phyloP scores from a whole-genome alignment of 2,888 invertebrate genomes.

The Cephalotes varians region DNA sequence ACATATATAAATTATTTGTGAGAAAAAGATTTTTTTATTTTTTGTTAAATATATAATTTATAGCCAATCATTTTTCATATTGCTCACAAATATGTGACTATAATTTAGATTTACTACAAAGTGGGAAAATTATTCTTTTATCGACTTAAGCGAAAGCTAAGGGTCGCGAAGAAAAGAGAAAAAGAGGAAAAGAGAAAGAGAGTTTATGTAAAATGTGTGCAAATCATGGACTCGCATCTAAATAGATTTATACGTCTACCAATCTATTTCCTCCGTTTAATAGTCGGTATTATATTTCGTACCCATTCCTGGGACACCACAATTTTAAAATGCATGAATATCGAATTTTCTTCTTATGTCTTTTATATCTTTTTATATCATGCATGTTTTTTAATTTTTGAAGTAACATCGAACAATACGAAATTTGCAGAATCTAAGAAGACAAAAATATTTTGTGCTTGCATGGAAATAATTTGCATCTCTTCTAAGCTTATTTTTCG shows the following conservation, averaged over 20 bases:
- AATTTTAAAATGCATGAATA: conserved; percentile 81
- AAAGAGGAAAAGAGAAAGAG: background rate
- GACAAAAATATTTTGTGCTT: background rate
- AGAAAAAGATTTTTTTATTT: background rate
- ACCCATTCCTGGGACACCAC: conserved; percentile 71
- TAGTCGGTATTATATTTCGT: conserved; percentile 67
- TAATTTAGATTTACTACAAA: conserved; percentile 15
- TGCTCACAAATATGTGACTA: background rate
- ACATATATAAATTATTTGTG: background rate
- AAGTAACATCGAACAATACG: background rate
- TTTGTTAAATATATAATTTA: conserved; percentile 9
- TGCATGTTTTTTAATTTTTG: background rate
- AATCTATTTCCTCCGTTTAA: conserved; percentile 66
- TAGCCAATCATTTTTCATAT: background rate
- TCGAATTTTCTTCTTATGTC: conserved; percentile 77
- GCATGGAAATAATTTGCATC: background rate
- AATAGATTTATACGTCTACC: conserved; percentile 76
- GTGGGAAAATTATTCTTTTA: background rate
- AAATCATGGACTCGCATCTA: conserved; percentile 78
- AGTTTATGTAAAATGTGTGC: conserved; percentile 51
- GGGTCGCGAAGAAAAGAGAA: background rate
- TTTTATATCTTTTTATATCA: conserved; percentile 52
- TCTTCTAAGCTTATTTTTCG: background rate
- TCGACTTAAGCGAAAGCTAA: conserved; percentile 29
- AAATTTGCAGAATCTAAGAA: conserved; percentile 19